phyloP scores from a whole-genome alignment of 2,888 invertebrate species.

The Ecliptopera silaceata region DNA sequence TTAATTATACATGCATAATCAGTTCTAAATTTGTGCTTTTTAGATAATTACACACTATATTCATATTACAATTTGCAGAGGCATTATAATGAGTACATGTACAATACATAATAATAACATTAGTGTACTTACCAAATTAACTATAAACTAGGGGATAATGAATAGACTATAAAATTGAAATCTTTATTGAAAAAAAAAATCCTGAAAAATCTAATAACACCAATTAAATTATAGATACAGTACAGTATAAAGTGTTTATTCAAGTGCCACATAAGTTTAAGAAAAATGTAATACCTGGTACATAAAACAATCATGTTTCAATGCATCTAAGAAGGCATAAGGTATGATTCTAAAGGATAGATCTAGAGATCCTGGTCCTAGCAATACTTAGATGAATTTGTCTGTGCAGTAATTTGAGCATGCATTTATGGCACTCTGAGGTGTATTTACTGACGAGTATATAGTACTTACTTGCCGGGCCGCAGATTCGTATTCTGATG shows the following conservation, averaged over 20 bases:
- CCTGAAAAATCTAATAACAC: constrained; percentile 21
- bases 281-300: too few relatives aligned
- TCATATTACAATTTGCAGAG: not conserved
- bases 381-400: not conserved
- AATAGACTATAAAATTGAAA: constrained; percentile 31
- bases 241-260: not conserved
- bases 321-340: too few relatives aligned
- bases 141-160: constrained; percentile 30
- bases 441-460: constrained; percentile 10
- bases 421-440: constrained; percentile 1
- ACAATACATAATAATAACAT: too few relatives aligned
- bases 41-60: too few relatives aligned
- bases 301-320: too few relatives aligned
- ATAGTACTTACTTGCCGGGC: constrained; percentile 78
- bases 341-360: too few relatives aligned
- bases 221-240: not conserved
- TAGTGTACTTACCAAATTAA: constrained; percentile 25
- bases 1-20: not conserved
- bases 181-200: constrained; percentile 31
- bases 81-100: too few relatives aligned
- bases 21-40: not conserved
- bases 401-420: constrained; percentile 20
- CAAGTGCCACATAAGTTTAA: too few relatives aligned
- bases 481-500: constrained; percentile 79
- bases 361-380: too few relatives aligned